These are phyloP conservation scores for Terebella lapidaria DNA, from an alignment of 2,888 invertebrate species.

Conservation along the genomic window DNA sequence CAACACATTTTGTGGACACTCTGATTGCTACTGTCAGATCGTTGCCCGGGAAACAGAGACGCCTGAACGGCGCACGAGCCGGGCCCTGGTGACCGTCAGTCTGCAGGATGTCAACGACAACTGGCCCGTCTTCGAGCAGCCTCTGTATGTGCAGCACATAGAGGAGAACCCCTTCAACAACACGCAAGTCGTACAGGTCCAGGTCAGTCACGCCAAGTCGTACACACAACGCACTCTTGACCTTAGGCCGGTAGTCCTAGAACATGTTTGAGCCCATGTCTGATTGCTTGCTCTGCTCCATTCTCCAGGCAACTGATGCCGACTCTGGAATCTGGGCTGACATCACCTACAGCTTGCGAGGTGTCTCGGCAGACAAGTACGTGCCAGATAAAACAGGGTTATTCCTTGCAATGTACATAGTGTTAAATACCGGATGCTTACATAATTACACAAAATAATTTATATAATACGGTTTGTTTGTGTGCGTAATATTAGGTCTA, in stretches of 20 bases:
- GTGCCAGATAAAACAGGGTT: slow-evolving; percentile 16
- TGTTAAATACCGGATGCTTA: too few relatives aligned
- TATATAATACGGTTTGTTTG: too few relatives aligned
- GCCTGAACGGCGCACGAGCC: slow-evolving; percentile 29
- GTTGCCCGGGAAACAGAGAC: slow-evolving; percentile 41
- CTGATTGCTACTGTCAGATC: slow-evolving; percentile 35
- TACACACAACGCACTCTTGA: too few relatives aligned
- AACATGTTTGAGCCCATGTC: too few relatives aligned
- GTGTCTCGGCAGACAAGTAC: slow-evolving; percentile 70
- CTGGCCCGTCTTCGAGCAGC: slow-evolving; percentile 67
- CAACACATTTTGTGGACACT: too few relatives aligned
- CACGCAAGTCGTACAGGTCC: slow-evolving; percentile 29
- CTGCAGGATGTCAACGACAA: slow-evolving; percentile 48
- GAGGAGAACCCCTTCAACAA: slow-evolving; percentile 66
- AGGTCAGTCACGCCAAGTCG: slow-evolving; percentile 24
- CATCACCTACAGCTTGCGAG: slow-evolving; percentile 69
- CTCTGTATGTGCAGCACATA: slow-evolving; percentile 70
- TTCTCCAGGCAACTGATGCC: slow-evolving; percentile 61
- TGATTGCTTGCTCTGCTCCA: too few relatives aligned
- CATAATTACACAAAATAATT: too few relatives aligned
- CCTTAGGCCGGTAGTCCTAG: too few relatives aligned
- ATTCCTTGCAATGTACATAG: too few relatives aligned
- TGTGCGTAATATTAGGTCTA: too few relatives aligned
- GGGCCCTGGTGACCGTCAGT: slow-evolving; percentile 35
- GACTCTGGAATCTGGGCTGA: slow-evolving; percentile 71